phyloP scores from a whole-genome alignment of 2,888 invertebrate genomes.

The Lepidochrysops patricia region DNA sequence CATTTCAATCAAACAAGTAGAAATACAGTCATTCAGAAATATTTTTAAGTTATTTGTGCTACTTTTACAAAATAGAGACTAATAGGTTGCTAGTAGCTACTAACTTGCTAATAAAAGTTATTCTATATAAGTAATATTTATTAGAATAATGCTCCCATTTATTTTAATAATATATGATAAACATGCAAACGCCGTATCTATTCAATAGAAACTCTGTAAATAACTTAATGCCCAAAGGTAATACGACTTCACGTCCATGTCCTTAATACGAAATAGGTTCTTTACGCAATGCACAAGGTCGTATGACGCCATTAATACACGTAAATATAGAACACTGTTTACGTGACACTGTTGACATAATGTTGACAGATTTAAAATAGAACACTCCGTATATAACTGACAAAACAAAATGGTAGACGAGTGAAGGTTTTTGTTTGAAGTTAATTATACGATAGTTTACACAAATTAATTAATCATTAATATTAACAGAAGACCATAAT shows the following conservation, averaged over 20 bases:
- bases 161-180: background rate
- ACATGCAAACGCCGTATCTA: background rate
- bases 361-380: background rate
- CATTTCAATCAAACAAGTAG: too few relatives aligned
- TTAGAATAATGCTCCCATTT: background rate
- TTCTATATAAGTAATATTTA: too few relatives aligned
- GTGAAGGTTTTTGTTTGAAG: background rate
- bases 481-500: too few relatives aligned
- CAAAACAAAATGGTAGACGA: background rate
- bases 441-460: too few relatives aligned
- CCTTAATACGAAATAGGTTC: background rate
- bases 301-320: background rate
- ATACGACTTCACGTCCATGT: conserved; percentile 3
- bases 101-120: background rate
- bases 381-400: background rate
- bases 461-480: too few relatives aligned
- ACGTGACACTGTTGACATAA: background rate
- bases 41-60: too few relatives aligned
- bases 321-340: background rate
- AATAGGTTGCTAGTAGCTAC: background rate
- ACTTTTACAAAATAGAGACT: too few relatives aligned
- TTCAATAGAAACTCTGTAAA: background rate
- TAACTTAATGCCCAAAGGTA: conserved; percentile 2
- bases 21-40: too few relatives aligned
- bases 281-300: background rate